These are phyloP conservation scores for Boulengeromyrus knoepffleri DNA, from an alignment of 2,113 vertebrate genomes.

Conservation along the genomic window DNA sequence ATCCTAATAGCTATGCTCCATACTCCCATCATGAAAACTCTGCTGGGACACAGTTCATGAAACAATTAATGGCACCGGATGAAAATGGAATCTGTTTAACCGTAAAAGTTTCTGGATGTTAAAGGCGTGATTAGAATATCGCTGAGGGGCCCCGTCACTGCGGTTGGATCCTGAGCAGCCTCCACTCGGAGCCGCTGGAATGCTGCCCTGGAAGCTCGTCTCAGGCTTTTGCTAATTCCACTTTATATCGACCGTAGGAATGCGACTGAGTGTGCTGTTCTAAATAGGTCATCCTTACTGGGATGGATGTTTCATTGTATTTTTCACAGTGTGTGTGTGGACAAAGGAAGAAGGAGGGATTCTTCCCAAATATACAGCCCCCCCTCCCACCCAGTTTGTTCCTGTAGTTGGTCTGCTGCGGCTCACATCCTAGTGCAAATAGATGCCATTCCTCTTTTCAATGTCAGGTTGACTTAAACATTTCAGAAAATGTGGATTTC, in stretches of 20 bases:
- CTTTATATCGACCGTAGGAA: not conserved
- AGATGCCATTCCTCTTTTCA: not conserved
- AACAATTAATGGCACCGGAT: not conserved
- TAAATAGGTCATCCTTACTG: conserved; percentile 51
- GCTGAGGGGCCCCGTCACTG: not conserved
- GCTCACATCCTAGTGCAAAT: not conserved
- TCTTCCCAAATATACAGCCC: conserved; percentile 9
- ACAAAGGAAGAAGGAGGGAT: not conserved
- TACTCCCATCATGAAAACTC: not conserved
- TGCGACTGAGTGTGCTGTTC: conserved; percentile 27
- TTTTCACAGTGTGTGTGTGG: conserved; percentile 35
- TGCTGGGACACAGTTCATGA: not conserved
- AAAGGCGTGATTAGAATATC: conserved; percentile 9
- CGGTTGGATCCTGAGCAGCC: not conserved
- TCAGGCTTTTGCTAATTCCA: not conserved
- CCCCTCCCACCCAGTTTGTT: not conserved
- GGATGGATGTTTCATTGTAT: conserved; percentile 53
- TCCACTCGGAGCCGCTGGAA: not conserved
- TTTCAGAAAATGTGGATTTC: not conserved
- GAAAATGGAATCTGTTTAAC: not conserved
- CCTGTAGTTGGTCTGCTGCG: not conserved
- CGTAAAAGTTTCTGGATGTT: not conserved
- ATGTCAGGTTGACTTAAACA: not conserved
- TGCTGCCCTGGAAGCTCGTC: not conserved
- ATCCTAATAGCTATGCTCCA: not conserved